Percentiles rank a stretch among this genome's conserved stretches.
phyloP scores from a whole-genome alignment of 2,113 vertebrate species.

The Chionis minor region DNA sequence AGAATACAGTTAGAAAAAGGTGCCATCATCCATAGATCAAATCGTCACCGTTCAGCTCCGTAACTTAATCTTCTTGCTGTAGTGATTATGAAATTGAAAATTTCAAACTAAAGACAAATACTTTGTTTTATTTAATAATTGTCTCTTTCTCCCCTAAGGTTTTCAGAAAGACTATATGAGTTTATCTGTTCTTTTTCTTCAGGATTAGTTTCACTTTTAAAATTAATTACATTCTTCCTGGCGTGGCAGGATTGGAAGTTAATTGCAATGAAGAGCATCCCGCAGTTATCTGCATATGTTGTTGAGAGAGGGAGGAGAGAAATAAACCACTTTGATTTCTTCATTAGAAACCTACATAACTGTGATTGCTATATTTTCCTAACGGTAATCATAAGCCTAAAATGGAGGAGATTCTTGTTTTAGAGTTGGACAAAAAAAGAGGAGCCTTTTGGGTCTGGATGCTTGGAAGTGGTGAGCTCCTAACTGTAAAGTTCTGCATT shows the following conservation, averaged over 20 bases:
- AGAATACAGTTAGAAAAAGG: conserved; percentile 20
- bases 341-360: neutral
- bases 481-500: neutral
- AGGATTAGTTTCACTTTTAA: neutral
- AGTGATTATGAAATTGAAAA: conserved; percentile 32
- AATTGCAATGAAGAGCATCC: neutral
- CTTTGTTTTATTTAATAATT: neutral
- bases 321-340: neutral
- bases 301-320: neutral
- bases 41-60: conserved; percentile 22
- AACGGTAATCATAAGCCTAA: neutral
- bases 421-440: neutral
- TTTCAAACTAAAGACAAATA: neutral
- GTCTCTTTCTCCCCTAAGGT: neutral
- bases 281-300: neutral
- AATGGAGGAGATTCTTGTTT: neutral
- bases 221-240: neutral
- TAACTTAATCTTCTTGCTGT: conserved; percentile 19
- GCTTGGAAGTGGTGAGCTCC: neutral
- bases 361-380: neutral
- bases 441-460: neutral
- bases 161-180: neutral
- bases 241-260: neutral
- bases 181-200: neutral
- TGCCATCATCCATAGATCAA: conserved; percentile 51